phyloP scores from a whole-genome alignment of 2,888 invertebrate species.

The Mellilla xanthometata region DNA sequence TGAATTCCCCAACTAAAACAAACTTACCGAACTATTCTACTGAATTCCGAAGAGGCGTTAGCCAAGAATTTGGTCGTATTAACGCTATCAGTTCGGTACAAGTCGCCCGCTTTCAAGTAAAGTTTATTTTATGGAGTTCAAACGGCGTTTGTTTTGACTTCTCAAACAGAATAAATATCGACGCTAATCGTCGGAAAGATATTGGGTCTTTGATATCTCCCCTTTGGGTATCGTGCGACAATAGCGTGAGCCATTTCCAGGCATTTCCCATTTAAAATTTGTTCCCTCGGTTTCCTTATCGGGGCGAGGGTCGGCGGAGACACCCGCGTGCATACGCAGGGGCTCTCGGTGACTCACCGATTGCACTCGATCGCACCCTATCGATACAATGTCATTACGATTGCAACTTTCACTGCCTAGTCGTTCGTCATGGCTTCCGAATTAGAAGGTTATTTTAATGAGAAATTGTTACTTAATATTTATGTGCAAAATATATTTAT shows the following conservation, averaged over 20 bases:
- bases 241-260: constrained; percentile 77
- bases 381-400: constrained; percentile 3
- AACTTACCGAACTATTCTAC: constrained; percentile 16
- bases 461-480: too few relatives aligned
- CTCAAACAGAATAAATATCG: constrained; percentile 70
- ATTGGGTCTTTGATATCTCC: constrained; percentile 64
- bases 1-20: neutral
- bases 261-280: constrained; percentile 76
- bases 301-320: constrained; percentile 46
- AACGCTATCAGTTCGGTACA: constrained; percentile 29
- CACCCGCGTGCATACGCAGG: constrained; percentile 42
- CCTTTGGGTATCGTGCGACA: constrained; percentile 66
- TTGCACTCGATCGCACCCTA: constrained; percentile 23
- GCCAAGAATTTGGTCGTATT: constrained; percentile 23
- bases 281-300: constrained; percentile 71
- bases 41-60: constrained; percentile 17
- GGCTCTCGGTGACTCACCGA: constrained; percentile 46
- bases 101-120: constrained; percentile 29
- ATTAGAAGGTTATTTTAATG: too few relatives aligned
- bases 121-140: constrained; percentile 37
- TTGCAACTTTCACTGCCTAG: neutral
- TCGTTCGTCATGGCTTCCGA: too few relatives aligned
- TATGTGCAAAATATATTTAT: too few relatives aligned
- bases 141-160: constrained; percentile 60
- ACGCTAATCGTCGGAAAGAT: constrained; percentile 65